phyloP scores from a whole-genome alignment of 2,888 invertebrate species.

The Trichogramma dendrolimi region DNA sequence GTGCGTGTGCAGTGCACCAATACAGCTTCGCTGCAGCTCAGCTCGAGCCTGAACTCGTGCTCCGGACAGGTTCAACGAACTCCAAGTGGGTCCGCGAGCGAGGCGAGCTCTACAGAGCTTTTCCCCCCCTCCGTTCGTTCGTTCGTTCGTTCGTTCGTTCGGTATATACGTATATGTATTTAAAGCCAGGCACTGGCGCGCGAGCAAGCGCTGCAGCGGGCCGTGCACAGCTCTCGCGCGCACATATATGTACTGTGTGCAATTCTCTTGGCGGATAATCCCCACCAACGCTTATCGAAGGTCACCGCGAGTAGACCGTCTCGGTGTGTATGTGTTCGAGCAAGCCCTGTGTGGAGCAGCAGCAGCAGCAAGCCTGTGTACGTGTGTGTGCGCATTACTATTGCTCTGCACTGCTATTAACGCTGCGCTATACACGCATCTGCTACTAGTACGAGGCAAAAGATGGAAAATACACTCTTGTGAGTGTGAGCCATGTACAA shows the following conservation, averaged over 20 bases:
- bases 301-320: constrained; percentile 38
- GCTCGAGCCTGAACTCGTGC: too few relatives aligned
- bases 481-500: too few relatives aligned
- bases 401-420: too few relatives aligned
- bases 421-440: too few relatives aligned
- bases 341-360: not conserved
- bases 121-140: constrained; percentile 14
- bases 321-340: constrained; percentile 8
- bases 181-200: not conserved
- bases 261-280: constrained; percentile 29
- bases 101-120: constrained; percentile 2
- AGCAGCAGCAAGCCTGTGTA: too few relatives aligned
- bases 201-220: not conserved
- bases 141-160: constrained; percentile 9
- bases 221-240: too few relatives aligned
- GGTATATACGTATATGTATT: constrained; percentile 2
- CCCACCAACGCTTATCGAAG: constrained; percentile 41
- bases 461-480: too few relatives aligned
- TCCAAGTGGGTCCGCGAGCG: constrained; percentile 45
- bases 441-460: too few relatives aligned
- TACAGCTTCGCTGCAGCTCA: too few relatives aligned
- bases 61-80: constrained; percentile 47
- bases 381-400: too few relatives aligned
- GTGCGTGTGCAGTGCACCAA: not conserved
- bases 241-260: constrained; percentile 13